Base-by-base conservation (phyloP, 2,797 vertebrate species). In the Chiropotes sagulatus region DNA sequence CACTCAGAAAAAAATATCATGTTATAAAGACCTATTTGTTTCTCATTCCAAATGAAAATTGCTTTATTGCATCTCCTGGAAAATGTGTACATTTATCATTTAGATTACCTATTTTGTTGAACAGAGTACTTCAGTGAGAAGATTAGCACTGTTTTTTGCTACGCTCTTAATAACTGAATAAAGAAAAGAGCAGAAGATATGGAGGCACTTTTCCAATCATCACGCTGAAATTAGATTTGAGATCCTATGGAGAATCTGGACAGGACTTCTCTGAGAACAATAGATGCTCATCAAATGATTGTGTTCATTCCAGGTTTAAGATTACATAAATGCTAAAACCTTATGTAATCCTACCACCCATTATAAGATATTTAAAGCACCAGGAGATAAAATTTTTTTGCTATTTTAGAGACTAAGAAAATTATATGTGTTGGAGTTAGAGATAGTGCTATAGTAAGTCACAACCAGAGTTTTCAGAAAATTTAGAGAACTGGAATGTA, bases 401-500 rank as follows among this genome's bases (percentile, higher is more conserved):
- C 8, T 93, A 67, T 72, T 92, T 92, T 46, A 80, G 14, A 19
- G 12, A 28, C 17, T 81, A 39, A 39, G 33, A 36, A 61, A 81
- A 85, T 82, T 75, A 84, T 14, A 64, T 22, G 19, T 54, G n/a
- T 28, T 85, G 33, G 36, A 90, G 17, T 61, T 44, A 64, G 26
- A 54, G 80, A 58, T 17, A 73, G 64, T 85, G 83, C 58, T 86
- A 73, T 19, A 30, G 64, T 73, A 86, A 88, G 39, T 93, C 70
- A 88, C 52, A 88, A 48, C 46, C 30, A 90, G 33, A 93, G 82
- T 73, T 85, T 83, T 75, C 64, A 90, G 78, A 92, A 93, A 88
- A 82, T 44, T 54, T 6, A 82, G 73, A 90, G 72, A 70, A 39
- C n/a, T 88, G 30, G 57, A 14, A 67, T 28, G 30, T 44, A 36